phyloP scores from a whole-genome alignment of 2,113 vertebrate genomes.

The Limnothrissa miodon region DNA sequence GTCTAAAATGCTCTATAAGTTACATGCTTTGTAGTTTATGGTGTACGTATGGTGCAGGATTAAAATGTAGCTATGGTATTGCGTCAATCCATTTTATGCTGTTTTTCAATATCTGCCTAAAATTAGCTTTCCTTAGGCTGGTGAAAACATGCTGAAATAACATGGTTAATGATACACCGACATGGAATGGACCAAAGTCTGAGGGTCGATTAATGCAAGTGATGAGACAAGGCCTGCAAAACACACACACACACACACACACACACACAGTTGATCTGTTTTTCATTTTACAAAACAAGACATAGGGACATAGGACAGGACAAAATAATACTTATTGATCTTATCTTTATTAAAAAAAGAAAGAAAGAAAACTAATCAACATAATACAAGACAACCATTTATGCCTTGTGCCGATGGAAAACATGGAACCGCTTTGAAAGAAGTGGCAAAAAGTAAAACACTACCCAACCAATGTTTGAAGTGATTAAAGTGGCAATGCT shows the following conservation, averaged over 20 bases:
- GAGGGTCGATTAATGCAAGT: slow-evolving; percentile 40
- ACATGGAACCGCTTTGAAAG: neutral
- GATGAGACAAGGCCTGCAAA: slow-evolving; percentile 16
- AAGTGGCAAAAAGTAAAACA: neutral
- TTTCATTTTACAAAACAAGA: neutral
- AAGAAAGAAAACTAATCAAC: neutral
- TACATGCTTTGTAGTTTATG: too few relatives aligned
- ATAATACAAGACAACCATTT: neutral
- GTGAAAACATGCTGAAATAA: neutral
- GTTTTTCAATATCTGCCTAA: slow-evolving; percentile 23
- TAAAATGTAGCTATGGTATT: neutral
- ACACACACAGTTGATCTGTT: neutral
- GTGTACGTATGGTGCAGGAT: too few relatives aligned
- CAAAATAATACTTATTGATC: neutral
- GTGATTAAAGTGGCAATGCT: slow-evolving; percentile 12
- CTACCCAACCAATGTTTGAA: slow-evolving; percentile 3
- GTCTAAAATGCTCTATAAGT: too few relatives aligned
- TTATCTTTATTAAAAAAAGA: slow-evolving; percentile 9
- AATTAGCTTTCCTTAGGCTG: neutral
- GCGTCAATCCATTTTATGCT: slow-evolving; percentile 47
- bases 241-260: neutral
- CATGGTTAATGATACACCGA: slow-evolving; percentile 66
- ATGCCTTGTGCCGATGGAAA: neutral
- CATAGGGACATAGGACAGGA: neutral
- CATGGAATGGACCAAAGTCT: slow-evolving; percentile 62